Evolutionary conservation across 1,140 invertebrate genomes (phyloP).

Genomic region (Tetramorium simillimum): DNA sequence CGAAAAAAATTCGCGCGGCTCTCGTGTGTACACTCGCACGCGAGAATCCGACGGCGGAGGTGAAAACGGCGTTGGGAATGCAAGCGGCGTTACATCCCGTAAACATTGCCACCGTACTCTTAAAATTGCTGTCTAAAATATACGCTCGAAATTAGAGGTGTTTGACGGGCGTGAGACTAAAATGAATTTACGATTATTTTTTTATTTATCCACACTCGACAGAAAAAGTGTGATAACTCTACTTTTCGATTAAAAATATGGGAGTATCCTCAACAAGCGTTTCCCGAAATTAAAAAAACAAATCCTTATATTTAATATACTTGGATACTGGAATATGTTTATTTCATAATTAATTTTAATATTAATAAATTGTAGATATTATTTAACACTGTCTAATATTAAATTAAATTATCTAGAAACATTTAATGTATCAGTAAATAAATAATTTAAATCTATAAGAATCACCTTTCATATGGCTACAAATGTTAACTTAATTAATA

Average conservation of each 20-base stretch:
- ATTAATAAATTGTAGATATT: neutral
- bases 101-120: neutral
- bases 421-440: neutral
- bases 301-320: neutral
- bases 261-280: no score
- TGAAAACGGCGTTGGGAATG: neutral
- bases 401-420: neutral
- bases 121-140: neutral
- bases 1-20: slow-evolving; percentile 6
- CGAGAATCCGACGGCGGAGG: neutral
- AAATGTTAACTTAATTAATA: neutral
- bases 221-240: neutral
- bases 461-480: neutral
- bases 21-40: neutral
- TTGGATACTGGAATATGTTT: neutral
- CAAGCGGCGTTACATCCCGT: neutral
- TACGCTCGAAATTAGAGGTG: neutral
- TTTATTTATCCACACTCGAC: neutral
- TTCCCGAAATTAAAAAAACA: neutral
- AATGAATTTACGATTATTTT: neutral
- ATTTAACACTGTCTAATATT: neutral
- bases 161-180: neutral
- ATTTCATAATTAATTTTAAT: neutral
- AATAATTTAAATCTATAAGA: neutral
- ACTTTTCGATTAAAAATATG: neutral